phyloP scores from a whole-genome alignment of 2,113 vertebrate genomes.

The Bettongia penicillata region DNA sequence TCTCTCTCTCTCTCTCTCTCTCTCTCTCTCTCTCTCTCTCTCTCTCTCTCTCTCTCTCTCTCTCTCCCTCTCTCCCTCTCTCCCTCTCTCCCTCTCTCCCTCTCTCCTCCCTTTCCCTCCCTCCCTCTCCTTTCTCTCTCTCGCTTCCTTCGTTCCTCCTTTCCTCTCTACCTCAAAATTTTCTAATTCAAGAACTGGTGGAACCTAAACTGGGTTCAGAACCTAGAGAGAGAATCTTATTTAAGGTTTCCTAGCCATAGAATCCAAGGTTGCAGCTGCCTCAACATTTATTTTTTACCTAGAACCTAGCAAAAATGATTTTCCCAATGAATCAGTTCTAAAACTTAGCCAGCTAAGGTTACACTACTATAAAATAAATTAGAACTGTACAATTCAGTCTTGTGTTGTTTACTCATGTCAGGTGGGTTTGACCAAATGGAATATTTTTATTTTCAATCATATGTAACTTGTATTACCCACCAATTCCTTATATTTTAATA shows the following conservation, averaged over 20 bases:
- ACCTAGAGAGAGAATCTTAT: not conserved
- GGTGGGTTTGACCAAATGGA: not conserved
- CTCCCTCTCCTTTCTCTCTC: too few relatives aligned
- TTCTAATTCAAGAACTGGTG: not conserved
- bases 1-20: too few relatives aligned
- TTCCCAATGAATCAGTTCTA: not conserved
- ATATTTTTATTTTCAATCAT: not conserved
- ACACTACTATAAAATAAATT: not conserved
- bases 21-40: too few relatives aligned
- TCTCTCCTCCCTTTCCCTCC: too few relatives aligned
- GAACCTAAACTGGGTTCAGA: too few relatives aligned
- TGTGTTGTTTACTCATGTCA: not conserved
- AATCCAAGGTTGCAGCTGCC: not conserved
- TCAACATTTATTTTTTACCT: not conserved
- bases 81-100: too few relatives aligned
- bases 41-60: too few relatives aligned
- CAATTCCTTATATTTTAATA: not conserved
- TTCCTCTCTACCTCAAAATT: not conserved
- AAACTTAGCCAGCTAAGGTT: not conserved
- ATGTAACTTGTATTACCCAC: not conserved
- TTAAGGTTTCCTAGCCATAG: not conserved
- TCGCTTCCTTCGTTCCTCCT: too few relatives aligned
- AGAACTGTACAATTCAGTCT: not conserved
- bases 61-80: too few relatives aligned
- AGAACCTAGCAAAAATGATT: not conserved